Evolutionary conservation across 2,113 vertebrate species (phyloP).

Genomic region (Cheirogaleus medius): DNA sequence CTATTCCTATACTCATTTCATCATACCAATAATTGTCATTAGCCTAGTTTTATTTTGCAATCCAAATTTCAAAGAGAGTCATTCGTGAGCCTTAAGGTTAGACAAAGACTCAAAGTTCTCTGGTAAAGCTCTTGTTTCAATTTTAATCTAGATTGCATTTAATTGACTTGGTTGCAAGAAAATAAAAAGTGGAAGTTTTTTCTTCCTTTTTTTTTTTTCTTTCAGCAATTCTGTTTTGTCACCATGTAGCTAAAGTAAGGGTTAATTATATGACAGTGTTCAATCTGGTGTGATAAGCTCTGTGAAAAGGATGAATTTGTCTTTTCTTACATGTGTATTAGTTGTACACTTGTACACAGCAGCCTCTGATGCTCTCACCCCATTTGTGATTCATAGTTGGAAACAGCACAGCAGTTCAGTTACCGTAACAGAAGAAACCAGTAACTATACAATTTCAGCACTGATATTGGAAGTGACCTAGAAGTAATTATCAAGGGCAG

Average conservation of each 20-base stretch:
- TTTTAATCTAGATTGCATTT: not conserved
- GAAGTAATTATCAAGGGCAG: not conserved
- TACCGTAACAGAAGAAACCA: constrained; percentile 39
- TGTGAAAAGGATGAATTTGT: not conserved
- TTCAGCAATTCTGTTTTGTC: not conserved
- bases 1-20: not conserved
- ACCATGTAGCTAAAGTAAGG: not conserved
- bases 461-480: not conserved
- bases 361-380: not conserved
- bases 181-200: not conserved
- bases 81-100: not conserved
- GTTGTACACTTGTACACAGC: not conserved
- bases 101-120: constrained; percentile 16
- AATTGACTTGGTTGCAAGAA: not conserved
- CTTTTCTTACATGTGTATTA: not conserved
- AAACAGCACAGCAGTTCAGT: constrained; percentile 22
- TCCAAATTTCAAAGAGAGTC: not conserved
- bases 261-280: not conserved
- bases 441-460: constrained; percentile 43
- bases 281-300: constrained; percentile 27
- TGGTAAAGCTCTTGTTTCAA: not conserved
- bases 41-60: not conserved
- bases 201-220: not conserved
- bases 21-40: not conserved
- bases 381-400: constrained; percentile 48